A percentile compares a stretch with the other conserved stretches of the same genome.
Evolutionary conservation across 2,113 vertebrate species (phyloP).

Genomic region (Nibea albiflora): DNA sequence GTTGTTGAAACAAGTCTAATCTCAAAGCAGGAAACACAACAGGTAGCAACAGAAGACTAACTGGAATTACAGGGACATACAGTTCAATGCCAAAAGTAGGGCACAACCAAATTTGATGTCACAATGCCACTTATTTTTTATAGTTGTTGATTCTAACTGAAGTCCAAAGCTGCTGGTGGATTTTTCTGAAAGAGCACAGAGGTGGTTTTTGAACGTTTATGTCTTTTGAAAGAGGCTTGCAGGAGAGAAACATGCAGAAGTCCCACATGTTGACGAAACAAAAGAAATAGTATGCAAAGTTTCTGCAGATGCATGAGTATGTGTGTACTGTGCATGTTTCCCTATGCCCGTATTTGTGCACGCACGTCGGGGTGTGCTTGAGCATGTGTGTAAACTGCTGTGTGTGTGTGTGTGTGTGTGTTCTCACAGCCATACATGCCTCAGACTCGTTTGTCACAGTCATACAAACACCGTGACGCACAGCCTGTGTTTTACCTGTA

Average conservation of each 20-base stretch:
- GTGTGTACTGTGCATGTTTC: conserved; percentile 20
- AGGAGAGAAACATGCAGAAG: conserved; percentile 4
- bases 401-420: not conserved
- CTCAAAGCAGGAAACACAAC: conserved; percentile 62
- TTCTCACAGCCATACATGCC: conserved; percentile 12
- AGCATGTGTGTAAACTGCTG: conserved; percentile 27
- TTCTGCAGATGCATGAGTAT: conserved; percentile 28
- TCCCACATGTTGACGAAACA: conserved; percentile 2
- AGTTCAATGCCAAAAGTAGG: conserved; percentile 16
- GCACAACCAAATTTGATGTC: not conserved
- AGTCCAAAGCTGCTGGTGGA: not conserved
- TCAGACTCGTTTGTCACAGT: conserved; percentile 6
- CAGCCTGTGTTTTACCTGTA: conserved; percentile 44
- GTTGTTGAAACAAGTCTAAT: conserved; percentile 50
- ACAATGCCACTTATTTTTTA: not conserved
- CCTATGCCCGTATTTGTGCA: conserved; percentile 51
- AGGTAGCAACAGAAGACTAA: conserved; percentile 65
- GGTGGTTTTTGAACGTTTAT: not conserved
- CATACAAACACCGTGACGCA: not conserved
- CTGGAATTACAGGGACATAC: conserved; percentile 38
- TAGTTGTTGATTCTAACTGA: not conserved
- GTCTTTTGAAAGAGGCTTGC: conserved; percentile 3
- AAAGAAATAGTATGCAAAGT: conserved; percentile 23
- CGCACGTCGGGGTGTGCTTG: conserved; percentile 25
- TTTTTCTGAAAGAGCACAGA: not conserved